Percentiles rank a stretch among this genome's conserved stretches.
phyloP scores from a whole-genome alignment of 1,140 invertebrate species.

The Drosophila repletoides region DNA sequence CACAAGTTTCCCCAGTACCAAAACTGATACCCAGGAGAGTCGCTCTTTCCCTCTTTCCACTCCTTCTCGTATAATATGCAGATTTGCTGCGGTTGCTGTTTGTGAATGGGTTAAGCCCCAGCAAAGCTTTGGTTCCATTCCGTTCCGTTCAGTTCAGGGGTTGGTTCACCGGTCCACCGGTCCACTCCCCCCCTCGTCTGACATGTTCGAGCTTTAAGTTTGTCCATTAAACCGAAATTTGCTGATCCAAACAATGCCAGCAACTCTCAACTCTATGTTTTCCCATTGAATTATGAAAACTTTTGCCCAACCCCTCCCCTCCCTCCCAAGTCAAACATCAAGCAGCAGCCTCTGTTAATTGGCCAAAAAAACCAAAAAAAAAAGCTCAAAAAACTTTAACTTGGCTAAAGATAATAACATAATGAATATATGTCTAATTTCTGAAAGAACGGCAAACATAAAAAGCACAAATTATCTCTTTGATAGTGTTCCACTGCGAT shows the following conservation, averaged over 20 bases:
- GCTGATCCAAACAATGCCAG: constrained; percentile 20
- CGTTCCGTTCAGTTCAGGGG: too few relatives aligned
- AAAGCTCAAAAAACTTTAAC: constrained; percentile 1
- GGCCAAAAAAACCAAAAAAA: not conserved
- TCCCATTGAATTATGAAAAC: constrained; percentile 16
- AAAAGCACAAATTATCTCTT: too few relatives aligned
- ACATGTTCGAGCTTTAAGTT: constrained; percentile 14
- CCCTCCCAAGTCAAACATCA: too few relatives aligned
- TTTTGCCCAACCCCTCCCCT: constrained; percentile 6
- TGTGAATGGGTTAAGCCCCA: constrained; percentile 37
- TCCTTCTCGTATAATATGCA: constrained; percentile 56
- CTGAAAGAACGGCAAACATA: too few relatives aligned
- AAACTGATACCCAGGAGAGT: constrained; percentile 12
- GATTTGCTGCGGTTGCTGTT: constrained; percentile 56
- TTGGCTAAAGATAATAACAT: not conserved
- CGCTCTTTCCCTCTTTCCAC: too few relatives aligned
- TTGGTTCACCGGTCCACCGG: not conserved
- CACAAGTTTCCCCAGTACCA: constrained; percentile 55
- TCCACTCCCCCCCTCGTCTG: not conserved
- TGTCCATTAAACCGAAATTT: constrained; percentile 12
- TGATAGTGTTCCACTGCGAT: too few relatives aligned
- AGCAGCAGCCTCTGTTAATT: constrained; percentile 24
- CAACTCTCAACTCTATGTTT: not conserved
- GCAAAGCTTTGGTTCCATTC: constrained; percentile 29
- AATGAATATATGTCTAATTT: not conserved